Evolutionary conservation across 2,888 invertebrate genomes (phyloP), one percentile per base, ranked within the genome.

Genomic region (Microctonus aethiopoides): DNA sequence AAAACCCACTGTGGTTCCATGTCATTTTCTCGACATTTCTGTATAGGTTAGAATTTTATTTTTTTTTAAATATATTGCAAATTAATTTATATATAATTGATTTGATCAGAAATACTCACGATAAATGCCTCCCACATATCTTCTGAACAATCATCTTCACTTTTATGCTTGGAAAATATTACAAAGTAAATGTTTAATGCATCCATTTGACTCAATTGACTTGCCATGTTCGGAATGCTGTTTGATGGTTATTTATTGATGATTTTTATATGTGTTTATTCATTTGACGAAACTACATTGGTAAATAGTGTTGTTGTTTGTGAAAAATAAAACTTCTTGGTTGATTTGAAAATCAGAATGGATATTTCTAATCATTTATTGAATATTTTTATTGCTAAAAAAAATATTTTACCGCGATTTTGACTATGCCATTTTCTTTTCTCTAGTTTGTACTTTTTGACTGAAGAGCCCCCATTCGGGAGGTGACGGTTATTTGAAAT

Each of bases 1-100:
- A 88, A 88, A 1, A 93, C 88, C 92, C 95, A 95, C 36, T 83
- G 82, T 0, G 92, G 90, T 73, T 87, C 85, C 0, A 92, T 87
- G 1, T 90, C 90, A 75, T 91, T 89, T 75, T 91, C 90, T 68
- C 89, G 86, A 78, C 91, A 91, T 71, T 89, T 87, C 92, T 92
- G 74, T 60, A 85, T 68, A 64, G 52, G 2, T 54, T 9, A 24
- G 29, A 32, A 16, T 57, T 3, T 26, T 51, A n/a, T n/a, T 29
- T 51, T 32, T 20, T 41, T 4, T 22, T 16, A 36, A 1, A 26
- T 85, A 87, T 87, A 86, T 91, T 91, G 75, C 24, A 52, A 36
- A 24, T 22, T 54, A 20, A 13, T n/a, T 3, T 6, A 36, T 4
- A 60, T 34, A 29, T 32, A 22, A 24, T n/a, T 54, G 2, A 54